Base-by-base conservation (phyloP, 2,888 invertebrate genomes). In the Eristalinus sepulchralis region DNA sequence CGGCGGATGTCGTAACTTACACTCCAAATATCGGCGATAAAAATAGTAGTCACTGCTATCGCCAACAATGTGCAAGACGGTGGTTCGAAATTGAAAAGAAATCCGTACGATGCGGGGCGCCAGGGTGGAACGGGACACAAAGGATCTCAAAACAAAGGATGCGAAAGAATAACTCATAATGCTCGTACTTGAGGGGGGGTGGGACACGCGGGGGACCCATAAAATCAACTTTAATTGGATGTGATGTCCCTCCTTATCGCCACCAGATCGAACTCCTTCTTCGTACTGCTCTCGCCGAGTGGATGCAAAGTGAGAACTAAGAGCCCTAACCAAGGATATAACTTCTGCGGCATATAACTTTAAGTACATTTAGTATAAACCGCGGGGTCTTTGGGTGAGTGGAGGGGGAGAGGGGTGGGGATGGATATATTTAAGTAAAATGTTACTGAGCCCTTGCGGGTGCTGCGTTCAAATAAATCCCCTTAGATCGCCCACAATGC, bases 211-310 rank as follows among this genome's bases (percentile, higher is more conserved):
- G 53, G 62, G 68, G 72, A 72, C 33, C 76, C 64, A 85, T 77
- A 71, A 77, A 81, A 85, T 85, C 77, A 77, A 66, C 64, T 82
- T 85, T 85, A 85, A 82, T 85, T 85, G 85, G 85, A 82, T 82
- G 77, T 77, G 77, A 78, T 85, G 82, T 85, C 77, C 82, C 73
- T 67, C 70, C 73, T 85, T 85, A 85, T 85, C 85, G 60, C 60
- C 55, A 3, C 27, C 60, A 27, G 36, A 72, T 84, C 76, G 84
- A 84, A 59, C 64, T 59, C 63, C 59, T 62, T 27, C 59, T 13
- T 39, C 39, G 20, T 82, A 78, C 73, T 73, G 77, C 77, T 72
- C 68, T 70, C n/a, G n/a, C 59, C 53, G 64, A 85, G 81, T 82
- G 53, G 64, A 73, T 64, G 82, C 71, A 70, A 85, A 81, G 72